Conservation (phyloP, 37 sponge, comb jelly and placozoan genomes). For the Axinella damicornis region DNA sequence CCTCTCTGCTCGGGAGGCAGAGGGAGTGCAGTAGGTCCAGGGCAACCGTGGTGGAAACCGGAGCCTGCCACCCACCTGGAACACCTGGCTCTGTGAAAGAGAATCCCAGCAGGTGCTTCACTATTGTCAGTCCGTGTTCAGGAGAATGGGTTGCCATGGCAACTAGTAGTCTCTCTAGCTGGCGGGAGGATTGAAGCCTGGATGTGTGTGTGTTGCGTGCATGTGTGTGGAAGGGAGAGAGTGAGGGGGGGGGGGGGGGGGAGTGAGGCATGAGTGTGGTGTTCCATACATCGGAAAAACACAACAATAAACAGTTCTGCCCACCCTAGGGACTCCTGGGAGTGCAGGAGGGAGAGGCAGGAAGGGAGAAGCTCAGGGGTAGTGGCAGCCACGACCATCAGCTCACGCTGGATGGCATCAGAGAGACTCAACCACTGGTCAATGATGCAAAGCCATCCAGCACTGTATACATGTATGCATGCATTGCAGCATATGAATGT, state of each 20-base stretch:
- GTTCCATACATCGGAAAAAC: neutral
- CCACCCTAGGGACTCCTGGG: slow-evolving; percentile 16
- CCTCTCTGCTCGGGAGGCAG: slow-evolving; percentile 7
- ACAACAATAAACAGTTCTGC: too few relatives aligned
- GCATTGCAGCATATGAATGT: neutral
- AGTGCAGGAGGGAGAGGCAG: slow-evolving; percentile 47
- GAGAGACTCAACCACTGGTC: slow-evolving; percentile 38
- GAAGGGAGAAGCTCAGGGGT: slow-evolving; percentile 39
- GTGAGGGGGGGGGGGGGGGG: neutral
- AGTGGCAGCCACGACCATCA: slow-evolving; percentile 10
- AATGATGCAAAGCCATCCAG: slow-evolving; percentile 59
- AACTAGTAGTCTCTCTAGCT: slow-evolving; percentile 14
- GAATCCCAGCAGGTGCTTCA: slow-evolving; percentile 50
- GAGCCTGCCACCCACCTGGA: neutral
- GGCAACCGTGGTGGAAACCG: slow-evolving; percentile 2
- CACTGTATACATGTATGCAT: neutral
- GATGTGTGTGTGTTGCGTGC: neutral
- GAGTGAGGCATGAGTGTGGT: neutral
- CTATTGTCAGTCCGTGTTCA: slow-evolving; percentile 27
- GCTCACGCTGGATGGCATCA: neutral
- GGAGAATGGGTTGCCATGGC: slow-evolving; percentile 18
- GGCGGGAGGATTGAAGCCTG: slow-evolving; percentile 14
- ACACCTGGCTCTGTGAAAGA: slow-evolving; percentile 1
- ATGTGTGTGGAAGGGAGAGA: too few relatives aligned
- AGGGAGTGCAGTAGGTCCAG: slow-evolving; percentile 24